Conservation (phyloP, 2,888 invertebrate genomes). For the Siphonodentalium dalli region DNA sequence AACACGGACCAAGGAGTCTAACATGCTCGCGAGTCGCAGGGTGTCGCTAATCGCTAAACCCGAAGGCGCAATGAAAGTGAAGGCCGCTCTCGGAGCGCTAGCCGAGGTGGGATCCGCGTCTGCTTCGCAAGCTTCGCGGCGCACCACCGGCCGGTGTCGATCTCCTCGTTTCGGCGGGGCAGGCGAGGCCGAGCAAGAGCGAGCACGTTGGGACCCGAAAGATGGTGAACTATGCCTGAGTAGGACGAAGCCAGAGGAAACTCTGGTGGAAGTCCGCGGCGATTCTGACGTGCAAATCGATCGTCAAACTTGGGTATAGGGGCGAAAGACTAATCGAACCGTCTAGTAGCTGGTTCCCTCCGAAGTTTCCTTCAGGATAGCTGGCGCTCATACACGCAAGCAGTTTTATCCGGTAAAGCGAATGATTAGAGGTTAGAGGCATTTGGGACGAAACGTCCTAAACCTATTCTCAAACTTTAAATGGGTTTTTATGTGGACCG, state of each 20-base stretch:
- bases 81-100: no score
- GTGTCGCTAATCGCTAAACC: no score
- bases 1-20: no score
- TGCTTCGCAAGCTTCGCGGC: no score
- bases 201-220: slow-evolving; percentile 76
- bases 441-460: slow-evolving; percentile 75
- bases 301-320: slow-evolving; percentile 79
- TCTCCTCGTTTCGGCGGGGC: slow-evolving; percentile 19
- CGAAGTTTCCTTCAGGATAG: slow-evolving; percentile 80
- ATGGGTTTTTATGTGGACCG: no score
- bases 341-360: slow-evolving; percentile 80
- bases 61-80: no score
- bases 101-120: no score
- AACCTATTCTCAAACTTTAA: slow-evolving; percentile 82
- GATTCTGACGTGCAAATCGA: slow-evolving; percentile 82
- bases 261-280: slow-evolving; percentile 77
- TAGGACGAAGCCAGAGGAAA: slow-evolving; percentile 76
- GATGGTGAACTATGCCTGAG: slow-evolving; percentile 78
- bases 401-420: slow-evolving; percentile 77
- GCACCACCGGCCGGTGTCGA: slow-evolving; percentile 57
- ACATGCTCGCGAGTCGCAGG: no score
- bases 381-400: slow-evolving; percentile 68
- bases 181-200: slow-evolving; percentile 70
- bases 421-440: slow-evolving; percentile 77
- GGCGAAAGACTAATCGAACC: slow-evolving; percentile 76